These are phyloP conservation scores for Lepeophtheirus nordmannii DNA, from an alignment of 2,888 invertebrate species.

Conservation along the genomic window DNA sequence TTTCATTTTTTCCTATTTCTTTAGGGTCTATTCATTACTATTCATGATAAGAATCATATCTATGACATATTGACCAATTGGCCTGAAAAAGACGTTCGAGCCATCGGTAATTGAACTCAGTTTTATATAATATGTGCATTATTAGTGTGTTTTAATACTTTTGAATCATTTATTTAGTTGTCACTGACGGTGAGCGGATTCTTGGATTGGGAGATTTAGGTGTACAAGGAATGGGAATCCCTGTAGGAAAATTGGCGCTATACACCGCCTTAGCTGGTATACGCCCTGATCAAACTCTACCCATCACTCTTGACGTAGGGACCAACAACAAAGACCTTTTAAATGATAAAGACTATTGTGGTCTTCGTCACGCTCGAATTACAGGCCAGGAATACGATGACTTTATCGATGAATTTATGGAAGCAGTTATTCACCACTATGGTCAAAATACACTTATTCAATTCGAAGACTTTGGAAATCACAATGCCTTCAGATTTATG, in stretches of 20 bases:
- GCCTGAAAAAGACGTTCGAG: conserved; percentile 72
- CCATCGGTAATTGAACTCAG: conserved; percentile 70
- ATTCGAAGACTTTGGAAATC: conserved; percentile 97
- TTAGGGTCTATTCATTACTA: conserved; percentile 80
- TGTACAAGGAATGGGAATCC: conserved; percentile 96
- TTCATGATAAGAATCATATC: conserved; percentile 85
- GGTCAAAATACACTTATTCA: conserved; percentile 72
- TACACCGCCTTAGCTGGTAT: conserved; percentile 95
- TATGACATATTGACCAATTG: conserved; percentile 86
- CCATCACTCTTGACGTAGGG: conserved; percentile 83
- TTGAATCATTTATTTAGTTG: not conserved
- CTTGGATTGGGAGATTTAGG: conserved; percentile 93
- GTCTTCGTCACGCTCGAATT: conserved; percentile 65
- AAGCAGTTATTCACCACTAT: conserved; percentile 63
- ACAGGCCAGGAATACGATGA: conserved; percentile 74
- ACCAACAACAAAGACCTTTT: conserved; percentile 69
- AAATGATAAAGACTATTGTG: conserved; percentile 88
- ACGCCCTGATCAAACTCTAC: conserved; percentile 84
- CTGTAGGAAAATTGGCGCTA: conserved; percentile 85
- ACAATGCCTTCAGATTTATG: conserved; percentile 84
- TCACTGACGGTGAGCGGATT: conserved; percentile 43
- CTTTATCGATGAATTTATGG: conserved; percentile 93
- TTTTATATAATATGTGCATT: not conserved
- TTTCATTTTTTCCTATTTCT: conserved; percentile 5
- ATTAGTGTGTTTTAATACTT: not conserved